A percentile compares a stretch with the other conserved stretches of the same genome.
Evolutionary conservation across 2,113 vertebrate genomes (phyloP).

Genomic region (Sigmodon hispidus): DNA sequence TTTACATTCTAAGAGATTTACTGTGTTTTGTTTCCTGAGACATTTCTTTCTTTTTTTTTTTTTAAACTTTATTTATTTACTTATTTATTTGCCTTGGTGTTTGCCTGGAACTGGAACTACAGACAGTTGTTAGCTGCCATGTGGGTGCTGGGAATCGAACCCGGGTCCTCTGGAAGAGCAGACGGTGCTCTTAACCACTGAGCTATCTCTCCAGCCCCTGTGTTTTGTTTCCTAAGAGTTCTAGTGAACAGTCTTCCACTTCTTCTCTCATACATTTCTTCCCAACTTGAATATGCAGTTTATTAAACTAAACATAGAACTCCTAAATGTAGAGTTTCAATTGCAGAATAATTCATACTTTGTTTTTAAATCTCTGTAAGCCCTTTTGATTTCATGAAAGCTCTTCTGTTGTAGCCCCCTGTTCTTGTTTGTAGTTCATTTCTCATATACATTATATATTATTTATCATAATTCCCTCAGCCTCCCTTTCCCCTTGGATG

Average conservation of each 20-base stretch:
- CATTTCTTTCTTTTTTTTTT: too few species aligned
- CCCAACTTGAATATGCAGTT: too few species aligned
- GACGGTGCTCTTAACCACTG: too few species aligned
- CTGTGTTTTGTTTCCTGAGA: too few species aligned
- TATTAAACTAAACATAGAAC: neutral
- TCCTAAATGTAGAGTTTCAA: neutral
- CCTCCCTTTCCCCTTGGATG: neutral
- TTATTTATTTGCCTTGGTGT: too few species aligned
- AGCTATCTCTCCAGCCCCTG: too few species aligned
- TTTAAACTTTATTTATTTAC: too few species aligned
- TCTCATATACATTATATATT: neutral
- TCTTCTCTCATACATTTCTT: neutral
- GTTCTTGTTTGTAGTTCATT: neutral
- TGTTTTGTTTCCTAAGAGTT: neutral
- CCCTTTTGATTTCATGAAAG: neutral
- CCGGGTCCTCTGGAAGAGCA: too few species aligned
- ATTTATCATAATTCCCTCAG: neutral
- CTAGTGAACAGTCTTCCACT: neutral
- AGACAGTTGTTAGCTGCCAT: too few species aligned
- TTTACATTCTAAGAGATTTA: neutral
- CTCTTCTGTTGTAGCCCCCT: slow-evolving; percentile 29
- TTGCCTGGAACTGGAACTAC: too few species aligned
- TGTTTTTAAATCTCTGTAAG: neutral
- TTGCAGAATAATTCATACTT: neutral
- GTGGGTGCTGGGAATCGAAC: too few species aligned